Evolutionary conservation across 2,113 vertebrate species (phyloP).

Genomic region (Charadrius vociferus): DNA sequence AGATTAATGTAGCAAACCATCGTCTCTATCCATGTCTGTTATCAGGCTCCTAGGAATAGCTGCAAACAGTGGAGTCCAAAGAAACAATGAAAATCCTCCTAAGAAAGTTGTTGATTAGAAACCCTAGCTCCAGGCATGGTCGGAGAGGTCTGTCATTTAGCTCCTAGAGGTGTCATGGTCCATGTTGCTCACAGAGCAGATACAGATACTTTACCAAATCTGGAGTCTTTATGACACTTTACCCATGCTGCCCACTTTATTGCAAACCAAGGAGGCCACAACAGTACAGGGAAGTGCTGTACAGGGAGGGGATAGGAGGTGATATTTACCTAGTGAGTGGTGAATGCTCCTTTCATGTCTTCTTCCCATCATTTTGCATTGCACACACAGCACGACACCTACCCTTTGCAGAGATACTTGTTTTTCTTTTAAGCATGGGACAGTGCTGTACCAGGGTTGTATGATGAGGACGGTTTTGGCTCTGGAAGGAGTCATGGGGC

Average conservation of each 20-base stretch:
- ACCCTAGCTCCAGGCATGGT: neutral
- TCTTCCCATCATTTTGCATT: neutral
- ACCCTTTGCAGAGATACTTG: neutral
- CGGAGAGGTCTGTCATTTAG: neutral
- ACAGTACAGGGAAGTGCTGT: neutral
- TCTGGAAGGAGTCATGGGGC: neutral
- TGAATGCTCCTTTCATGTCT: neutral
- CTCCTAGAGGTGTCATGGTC: neutral
- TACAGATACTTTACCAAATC: neutral
- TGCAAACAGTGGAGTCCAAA: neutral
- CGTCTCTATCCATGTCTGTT: neutral
- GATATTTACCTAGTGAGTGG: neutral
- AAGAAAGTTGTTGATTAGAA: neutral
- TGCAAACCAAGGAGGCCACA: neutral
- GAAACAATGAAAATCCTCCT: neutral
- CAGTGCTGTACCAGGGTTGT: neutral
- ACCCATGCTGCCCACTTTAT: too few species aligned
- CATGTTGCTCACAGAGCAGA: neutral
- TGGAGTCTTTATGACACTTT: neutral
- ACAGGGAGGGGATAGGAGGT: neutral
- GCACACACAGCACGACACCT: neutral
- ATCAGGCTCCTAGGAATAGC: neutral
- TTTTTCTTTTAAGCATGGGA: neutral
- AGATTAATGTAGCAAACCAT: neutral
- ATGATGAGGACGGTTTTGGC: neutral